phyloP scores from a whole-genome alignment of 2,888 invertebrate genomes.

The Miltochrista miniata region DNA sequence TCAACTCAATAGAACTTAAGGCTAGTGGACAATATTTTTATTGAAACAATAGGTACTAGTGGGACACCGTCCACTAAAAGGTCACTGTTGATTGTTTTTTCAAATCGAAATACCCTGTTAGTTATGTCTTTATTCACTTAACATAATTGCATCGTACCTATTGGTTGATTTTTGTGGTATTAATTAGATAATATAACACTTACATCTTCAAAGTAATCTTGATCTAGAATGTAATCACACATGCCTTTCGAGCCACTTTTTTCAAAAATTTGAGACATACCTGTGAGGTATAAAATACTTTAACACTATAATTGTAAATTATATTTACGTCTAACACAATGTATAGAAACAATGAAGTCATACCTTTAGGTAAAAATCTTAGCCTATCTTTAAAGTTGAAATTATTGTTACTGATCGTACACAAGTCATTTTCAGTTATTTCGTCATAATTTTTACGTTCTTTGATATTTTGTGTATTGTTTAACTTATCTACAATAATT shows the following conservation, averaged over 20 bases:
- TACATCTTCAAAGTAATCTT: conserved; percentile 66
- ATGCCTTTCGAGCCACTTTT: conserved; percentile 49
- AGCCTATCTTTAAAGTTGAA: conserved; percentile 70
- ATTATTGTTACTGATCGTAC: conserved; percentile 27
- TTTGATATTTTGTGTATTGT: neutral
- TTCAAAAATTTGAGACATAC: conserved; percentile 81
- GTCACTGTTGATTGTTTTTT: too few relatives aligned
- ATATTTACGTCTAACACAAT: neutral
- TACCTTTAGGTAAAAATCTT: conserved; percentile 84
- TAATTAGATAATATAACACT: conserved; percentile 28
- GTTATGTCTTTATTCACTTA: too few relatives aligned
- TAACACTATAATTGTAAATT: neutral
- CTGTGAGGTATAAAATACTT: conserved; percentile 41
- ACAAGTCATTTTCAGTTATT: neutral
- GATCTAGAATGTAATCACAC: conserved; percentile 39
- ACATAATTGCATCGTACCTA: too few relatives aligned
- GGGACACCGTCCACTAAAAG: too few relatives aligned
- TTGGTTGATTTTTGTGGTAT: too few relatives aligned
- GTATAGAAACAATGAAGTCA: neutral
- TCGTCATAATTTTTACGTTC: neutral
- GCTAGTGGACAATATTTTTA: too few relatives aligned
- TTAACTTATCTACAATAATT: neutral
- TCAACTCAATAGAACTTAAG: too few relatives aligned
- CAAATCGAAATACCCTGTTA: too few relatives aligned
- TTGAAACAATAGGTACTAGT: too few relatives aligned